Evolutionary conservation across 1,140 invertebrate genomes (phyloP), one percentile per base, ranked within the genome.

Genomic region (Geopemphigus sp.): DNA sequence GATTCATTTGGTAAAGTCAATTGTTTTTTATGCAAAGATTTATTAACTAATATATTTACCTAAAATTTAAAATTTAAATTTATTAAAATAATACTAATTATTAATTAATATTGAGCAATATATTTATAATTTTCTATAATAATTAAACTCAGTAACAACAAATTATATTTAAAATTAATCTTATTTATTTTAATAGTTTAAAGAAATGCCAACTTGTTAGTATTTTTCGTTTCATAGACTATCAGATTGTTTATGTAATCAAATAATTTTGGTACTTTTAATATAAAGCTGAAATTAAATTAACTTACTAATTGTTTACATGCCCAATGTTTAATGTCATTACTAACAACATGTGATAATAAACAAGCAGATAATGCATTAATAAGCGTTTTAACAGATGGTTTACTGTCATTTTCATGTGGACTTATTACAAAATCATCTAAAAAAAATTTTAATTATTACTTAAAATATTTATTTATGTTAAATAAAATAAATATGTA

Each of bases 291-390:
- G n/a, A n/a, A 4, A 59, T 11, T 61, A 61, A 70, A 72, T 29
- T 24, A 78, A 74, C 81, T 82, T 82, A 85, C 88, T 80, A 91
- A 84, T 82, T 90, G 90, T 81, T 89, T 87, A 17, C 87, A 85
- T 2, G 90, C 89, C 90, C 90, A 91, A 83, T 90, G 88, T 73
- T 89, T 85, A 82, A 89, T 86, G 29, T 84, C 83, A 12, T 85
- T 82, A 74, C 85, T 83, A 12, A 89, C 83, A 61, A 86, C 84
- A 14, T 86, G 85, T 8, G 90, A 90, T 29, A 91, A 83, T 19
- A 90, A 85, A 84, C 89, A 90, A 5, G 89, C 88, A 53, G 89
- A 86, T 14, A 91, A 84, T n/a, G 90, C 89, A 84, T 91, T 89
- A n/a, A 89, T 86, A 15, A 91, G 84, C 74, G 88, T 78, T 78